Evolutionary conservation across 2,797 vertebrate species (phyloP), one percentile per base, ranked within the genome.

Genomic region (Scyliorhinus canicula): DNA sequence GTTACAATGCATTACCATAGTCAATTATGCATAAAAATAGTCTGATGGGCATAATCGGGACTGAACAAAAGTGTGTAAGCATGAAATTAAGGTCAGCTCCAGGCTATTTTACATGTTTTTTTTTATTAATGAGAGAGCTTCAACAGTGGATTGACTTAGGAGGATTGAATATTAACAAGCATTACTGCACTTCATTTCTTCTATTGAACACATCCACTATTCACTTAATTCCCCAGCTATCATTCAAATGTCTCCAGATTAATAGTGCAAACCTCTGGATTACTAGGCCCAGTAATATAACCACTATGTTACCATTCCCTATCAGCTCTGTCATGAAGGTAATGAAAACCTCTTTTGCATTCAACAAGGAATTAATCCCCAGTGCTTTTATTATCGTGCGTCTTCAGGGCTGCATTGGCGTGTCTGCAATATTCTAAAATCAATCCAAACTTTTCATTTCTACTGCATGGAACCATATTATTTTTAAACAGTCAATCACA

Each of bases 31-130:
- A 91, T 65, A 65, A 91, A 91, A 91, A 44, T 44, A 40, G 88
- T 65, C 88, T 91, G n/a, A 63, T 40, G 40, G 63, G 60, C 88
- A 91, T 91, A 65, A 91, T 91, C 88, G 2, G 60, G n/a, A 65
- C 57, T 91, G 88, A 91, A 91, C 57, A 44, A 91, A 63, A 91
- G 88, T 40, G 88, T 91, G n/a, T 65, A 91, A 65, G 60, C 88
- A 91, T 65, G 88, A 91, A 91, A 91, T 91, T 91, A 65, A 91
- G 88, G n/a, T 91, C 88, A 4, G 88, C 88, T 60, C 60, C 60
- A 91, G 88, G 57, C n/a, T 91, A 60, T 44, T 91, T 65, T 65
- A 91, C 88, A 91, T 91, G n/a, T 91, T 91, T 91, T 91, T 63
- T n/a, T 40, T n/a, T 19, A 44, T 65, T 65, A 91, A 91, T 65